phyloP scores from a whole-genome alignment of 2,888 invertebrate genomes.

The Tanaodytes sp. region DNA sequence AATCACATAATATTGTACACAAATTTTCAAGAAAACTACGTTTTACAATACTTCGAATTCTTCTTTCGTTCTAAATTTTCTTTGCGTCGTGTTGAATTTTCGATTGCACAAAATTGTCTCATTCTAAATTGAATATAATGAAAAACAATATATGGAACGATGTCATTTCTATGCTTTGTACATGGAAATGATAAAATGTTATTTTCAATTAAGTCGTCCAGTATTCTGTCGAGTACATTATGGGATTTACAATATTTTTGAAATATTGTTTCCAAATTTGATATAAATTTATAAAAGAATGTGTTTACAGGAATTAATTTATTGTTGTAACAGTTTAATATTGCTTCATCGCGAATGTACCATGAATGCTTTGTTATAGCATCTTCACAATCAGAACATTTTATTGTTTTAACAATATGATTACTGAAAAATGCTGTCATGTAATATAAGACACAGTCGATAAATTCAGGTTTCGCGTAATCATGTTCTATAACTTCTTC shows the following conservation, averaged over 20 bases:
- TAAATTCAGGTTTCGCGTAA: conserved; percentile 14
- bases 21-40: too few species aligned
- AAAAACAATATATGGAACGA: background rate
- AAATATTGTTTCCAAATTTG: conserved; percentile 12
- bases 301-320: conserved; percentile 2
- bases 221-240: background rate
- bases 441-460: conserved; percentile 16
- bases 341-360: conserved; percentile 4
- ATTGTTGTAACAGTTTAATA: background rate
- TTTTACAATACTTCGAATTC: background rate
- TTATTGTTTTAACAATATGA: conserved; percentile 13
- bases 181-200: conserved; percentile 10
- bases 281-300: conserved; percentile 13
- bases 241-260: conserved; percentile 4
- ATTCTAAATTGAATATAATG: conserved; percentile 1
- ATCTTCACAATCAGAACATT: background rate
- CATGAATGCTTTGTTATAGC: conserved; percentile 5
- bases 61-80: conserved; percentile 4
- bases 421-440: conserved; percentile 10
- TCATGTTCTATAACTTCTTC: conserved; percentile 22
- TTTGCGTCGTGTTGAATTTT: background rate
- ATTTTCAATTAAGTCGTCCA: background rate
- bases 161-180: background rate
- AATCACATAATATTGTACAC: too few species aligned
- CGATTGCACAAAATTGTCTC: background rate